Conservation (phyloP, 2,113 vertebrate species). For the Cochlearius cochlearius region DNA sequence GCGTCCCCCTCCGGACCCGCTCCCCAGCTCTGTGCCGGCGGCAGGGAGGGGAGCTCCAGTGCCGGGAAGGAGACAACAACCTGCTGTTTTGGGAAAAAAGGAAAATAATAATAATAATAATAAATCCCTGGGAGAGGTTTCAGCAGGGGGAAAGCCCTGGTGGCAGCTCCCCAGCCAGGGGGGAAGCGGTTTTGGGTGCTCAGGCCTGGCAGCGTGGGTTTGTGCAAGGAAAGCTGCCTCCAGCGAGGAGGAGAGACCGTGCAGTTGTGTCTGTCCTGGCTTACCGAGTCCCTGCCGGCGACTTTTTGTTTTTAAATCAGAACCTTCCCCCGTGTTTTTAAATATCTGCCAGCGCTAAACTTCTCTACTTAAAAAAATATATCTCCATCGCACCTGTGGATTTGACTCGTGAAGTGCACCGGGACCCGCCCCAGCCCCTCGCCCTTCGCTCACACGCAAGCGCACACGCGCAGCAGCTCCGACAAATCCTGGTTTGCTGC, state of each 20-base stretch:
- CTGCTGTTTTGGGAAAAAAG: background rate
- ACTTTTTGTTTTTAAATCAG: background rate
- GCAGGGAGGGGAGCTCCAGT: background rate
- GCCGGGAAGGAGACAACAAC: background rate
- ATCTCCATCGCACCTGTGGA: conserved; percentile 1
- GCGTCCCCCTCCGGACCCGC: background rate
- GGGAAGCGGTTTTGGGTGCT: background rate
- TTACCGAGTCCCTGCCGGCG: background rate
- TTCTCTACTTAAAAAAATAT: conserved; percentile 56
- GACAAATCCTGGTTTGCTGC: conserved; percentile 45
- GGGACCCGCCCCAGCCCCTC: background rate
- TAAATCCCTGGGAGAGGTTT: background rate
- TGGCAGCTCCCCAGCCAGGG: background rate
- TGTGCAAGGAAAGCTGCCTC: background rate
- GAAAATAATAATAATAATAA: no score
- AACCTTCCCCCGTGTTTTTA: background rate
- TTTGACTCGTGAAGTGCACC: background rate
- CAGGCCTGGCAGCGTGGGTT: background rate
- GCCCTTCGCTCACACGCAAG: background rate
- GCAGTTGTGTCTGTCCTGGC: background rate
- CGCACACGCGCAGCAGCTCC: background rate
- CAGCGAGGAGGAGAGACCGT: background rate
- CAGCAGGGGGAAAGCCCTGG: background rate
- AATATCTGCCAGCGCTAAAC: conserved; percentile 17
- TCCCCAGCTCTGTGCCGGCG: background rate